Base-by-base conservation (phyloP, 35 echinoderm and acorn worm genomes). In the Apostichopus japonicus region DNA sequence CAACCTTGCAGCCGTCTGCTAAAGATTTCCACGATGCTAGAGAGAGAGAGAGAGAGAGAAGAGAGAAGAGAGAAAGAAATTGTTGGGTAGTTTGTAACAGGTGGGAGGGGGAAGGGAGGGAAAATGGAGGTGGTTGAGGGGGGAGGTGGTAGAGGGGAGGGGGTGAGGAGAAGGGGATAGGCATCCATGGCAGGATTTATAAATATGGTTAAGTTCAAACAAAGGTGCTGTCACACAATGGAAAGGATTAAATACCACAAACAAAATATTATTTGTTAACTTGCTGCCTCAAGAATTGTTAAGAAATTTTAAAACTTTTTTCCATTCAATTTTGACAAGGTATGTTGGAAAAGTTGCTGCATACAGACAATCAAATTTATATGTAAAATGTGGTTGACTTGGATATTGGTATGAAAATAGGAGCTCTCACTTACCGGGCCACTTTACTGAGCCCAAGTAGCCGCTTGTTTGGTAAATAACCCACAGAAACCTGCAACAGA, bases 1-100 rank as follows among this genome's bases (percentile, higher is more conserved):
- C 5, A 93, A 98, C 96, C 96, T 98, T 95, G 94, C 94, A 98
- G 92, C 73, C 96, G 86, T 77, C 96, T 94, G 80, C 96, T 98
- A 90, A 90, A 98, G 6, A 98, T 98, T 94, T 98, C 96, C 23
- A 98, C 94, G 63, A 98, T 95, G 72, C 96, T 98, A 77, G 16
- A 8, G 73, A 95, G 92, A 81, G 33, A 72, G 56, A 91, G 70
- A 94, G 73, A 67, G 21, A 13, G 10, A 70, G 23, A 23, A 86
- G 7, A 92, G 54, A 61, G 57, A 7, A 16, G 55, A 79, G 23
- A 55, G 7, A 61, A 61, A 61, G 7, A 61, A 75, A 75, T 10
- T 67, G 63, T 19, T 11, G 11, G 19, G 11, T 67, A 67, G 33
- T 44, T 44, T 44, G 33, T 4, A 44, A 44, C 33, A 44, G 33